Evolutionary conservation across 1,140 invertebrate genomes (phyloP).

Genomic region (Zeugodacus cucurbitae): DNA sequence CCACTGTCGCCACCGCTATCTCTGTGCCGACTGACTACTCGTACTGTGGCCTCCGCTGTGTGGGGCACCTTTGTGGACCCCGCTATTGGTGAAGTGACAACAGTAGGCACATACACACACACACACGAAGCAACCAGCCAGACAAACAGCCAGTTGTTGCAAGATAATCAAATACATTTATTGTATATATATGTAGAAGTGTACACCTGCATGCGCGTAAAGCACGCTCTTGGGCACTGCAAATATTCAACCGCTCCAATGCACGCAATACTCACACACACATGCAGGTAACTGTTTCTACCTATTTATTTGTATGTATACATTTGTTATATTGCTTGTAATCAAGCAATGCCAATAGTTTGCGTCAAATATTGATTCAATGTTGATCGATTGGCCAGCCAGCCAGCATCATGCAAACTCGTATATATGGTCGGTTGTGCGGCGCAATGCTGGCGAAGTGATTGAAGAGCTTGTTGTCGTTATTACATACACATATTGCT

Average conservation of each 20-base stretch:
- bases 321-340: neutral
- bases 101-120: no score
- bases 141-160: neutral
- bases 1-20: neutral
- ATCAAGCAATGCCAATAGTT: conserved; percentile 9
- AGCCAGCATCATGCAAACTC: neutral
- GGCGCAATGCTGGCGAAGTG: neutral
- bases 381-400: conserved; percentile 4
- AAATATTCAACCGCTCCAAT: neutral
- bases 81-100: neutral
- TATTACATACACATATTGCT: neutral
- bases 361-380: conserved; percentile 23
- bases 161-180: conserved; percentile 25
- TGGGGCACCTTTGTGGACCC: conserved; percentile 3
- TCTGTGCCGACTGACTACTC: neutral
- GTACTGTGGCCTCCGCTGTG: neutral
- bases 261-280: neutral
- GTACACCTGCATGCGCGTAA: neutral
- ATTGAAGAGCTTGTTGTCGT: neutral
- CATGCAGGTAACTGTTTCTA: neutral
- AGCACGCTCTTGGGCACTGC: neutral
- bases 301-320: neutral
- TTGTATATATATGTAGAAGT: neutral
- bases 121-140: neutral
- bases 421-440: neutral